A percentile compares a stretch with the other conserved stretches of the same genome.
phyloP scores from a whole-genome alignment of 2,113 vertebrate genomes.

The Cavia aperea region DNA sequence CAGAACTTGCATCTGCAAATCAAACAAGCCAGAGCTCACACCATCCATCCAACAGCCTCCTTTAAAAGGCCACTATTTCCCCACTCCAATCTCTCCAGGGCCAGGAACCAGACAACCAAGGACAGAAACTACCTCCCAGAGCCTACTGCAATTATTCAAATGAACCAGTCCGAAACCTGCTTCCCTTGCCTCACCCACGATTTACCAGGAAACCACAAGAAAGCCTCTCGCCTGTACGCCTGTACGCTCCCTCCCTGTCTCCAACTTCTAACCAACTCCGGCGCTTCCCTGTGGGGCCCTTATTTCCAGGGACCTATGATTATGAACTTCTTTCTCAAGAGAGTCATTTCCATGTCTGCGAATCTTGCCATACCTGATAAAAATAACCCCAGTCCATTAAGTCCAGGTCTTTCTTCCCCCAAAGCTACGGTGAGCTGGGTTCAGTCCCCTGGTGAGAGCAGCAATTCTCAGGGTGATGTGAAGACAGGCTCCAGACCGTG shows the following conservation, averaged over 20 bases:
- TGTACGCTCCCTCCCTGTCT: background rate
- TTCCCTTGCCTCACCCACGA: background rate
- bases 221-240: background rate
- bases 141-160: background rate
- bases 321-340: background rate
- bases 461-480: background rate
- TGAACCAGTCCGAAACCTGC: background rate
- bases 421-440: background rate
- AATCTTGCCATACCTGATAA: background rate
- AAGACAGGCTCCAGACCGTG: background rate
- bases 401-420: background rate
- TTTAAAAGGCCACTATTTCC: background rate
- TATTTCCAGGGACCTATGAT: background rate
- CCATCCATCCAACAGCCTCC: background rate
- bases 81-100: background rate
- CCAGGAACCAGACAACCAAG: background rate
- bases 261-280: background rate
- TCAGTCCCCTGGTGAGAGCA: background rate
- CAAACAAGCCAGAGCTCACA: background rate
- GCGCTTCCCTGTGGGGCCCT: background rate
- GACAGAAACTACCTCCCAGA: background rate
- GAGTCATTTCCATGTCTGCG: background rate
- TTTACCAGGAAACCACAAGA: background rate
- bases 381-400: background rate
- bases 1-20: too few relatives aligned